Conservation (phyloP, 2,797 vertebrate species). For the Macropus fuliginosus region DNA sequence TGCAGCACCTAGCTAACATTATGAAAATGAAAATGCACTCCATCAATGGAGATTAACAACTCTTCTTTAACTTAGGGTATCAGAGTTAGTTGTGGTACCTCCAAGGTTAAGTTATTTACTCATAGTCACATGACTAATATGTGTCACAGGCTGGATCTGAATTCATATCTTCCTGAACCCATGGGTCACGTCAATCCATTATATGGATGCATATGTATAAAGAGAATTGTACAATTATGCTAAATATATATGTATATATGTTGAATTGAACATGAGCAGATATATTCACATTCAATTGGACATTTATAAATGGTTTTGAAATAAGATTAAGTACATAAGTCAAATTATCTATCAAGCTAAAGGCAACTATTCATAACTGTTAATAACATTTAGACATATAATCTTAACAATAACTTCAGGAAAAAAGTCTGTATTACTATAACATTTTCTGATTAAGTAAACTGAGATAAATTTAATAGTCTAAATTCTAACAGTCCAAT, state of each 20-base stretch:
- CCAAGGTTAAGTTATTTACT: not conserved
- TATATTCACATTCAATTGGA: not conserved
- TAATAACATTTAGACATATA: not conserved
- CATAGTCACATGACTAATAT: not conserved
- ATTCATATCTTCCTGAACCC: too few species aligned
- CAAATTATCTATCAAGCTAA: not conserved
- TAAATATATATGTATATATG: too few species aligned
- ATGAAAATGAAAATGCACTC: not conserved
- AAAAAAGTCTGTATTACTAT: slow-evolving; percentile 18
- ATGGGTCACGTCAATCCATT: too few species aligned
- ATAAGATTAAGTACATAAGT: not conserved
- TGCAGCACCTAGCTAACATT: not conserved
- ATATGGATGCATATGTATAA: too few species aligned
- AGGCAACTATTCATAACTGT: not conserved
- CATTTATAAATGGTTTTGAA: not conserved
- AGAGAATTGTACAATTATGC: too few species aligned
- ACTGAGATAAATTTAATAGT: slow-evolving; percentile 5
- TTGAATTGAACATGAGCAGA: not conserved
- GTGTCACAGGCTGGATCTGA: too few species aligned
- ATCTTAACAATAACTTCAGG: not conserved
- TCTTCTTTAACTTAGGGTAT: not conserved
- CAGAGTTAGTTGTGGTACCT: not conserved
- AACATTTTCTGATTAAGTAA: slow-evolving; percentile 43
- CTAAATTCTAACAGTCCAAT: slow-evolving; percentile 33
- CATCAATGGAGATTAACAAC: not conserved